Evolutionary conservation across 64 coral and sea anemone species (phyloP).

Genomic region (Acropora yongei): DNA sequence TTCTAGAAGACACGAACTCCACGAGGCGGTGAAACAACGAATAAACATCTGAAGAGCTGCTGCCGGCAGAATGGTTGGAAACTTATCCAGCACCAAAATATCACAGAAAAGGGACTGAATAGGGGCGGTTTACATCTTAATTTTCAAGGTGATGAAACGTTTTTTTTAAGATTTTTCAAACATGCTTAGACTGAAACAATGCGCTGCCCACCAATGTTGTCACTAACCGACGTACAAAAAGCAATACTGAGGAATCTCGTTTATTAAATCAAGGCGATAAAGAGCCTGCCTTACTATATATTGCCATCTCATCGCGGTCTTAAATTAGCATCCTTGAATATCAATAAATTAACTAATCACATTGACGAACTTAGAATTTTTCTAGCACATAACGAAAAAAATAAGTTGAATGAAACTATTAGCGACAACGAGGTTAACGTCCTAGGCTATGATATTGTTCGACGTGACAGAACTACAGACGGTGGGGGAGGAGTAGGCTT

Average conservation of each 20-base stretch:
- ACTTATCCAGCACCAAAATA: conserved; percentile 11
- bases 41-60: too few species aligned
- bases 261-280: neutral
- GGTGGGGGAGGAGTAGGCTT: too few species aligned
- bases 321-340: conserved; percentile 45
- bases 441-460: conserved; percentile 63
- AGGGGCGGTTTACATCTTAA: neutral
- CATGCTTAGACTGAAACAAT: neutral
- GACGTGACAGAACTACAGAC: conserved; percentile 53
- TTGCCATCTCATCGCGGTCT: conserved; percentile 29
- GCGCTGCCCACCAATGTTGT: conserved; percentile 4
- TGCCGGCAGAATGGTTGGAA: too few species aligned
- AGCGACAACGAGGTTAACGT: conserved; percentile 65
- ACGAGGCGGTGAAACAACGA: too few species aligned
- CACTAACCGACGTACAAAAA: neutral
- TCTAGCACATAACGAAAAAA: conserved; percentile 59
- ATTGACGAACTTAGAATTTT: conserved; percentile 38
- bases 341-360: conserved; percentile 19
- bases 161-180: conserved; percentile 44
- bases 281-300: neutral
- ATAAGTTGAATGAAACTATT: conserved; percentile 63
- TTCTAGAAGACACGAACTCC: too few species aligned
- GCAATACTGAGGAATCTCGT: neutral
- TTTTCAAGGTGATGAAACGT: conserved; percentile 22
- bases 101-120: too few species aligned